A percentile compares a stretch with the other conserved stretches of the same genome.
Conservation (phyloP, 2,888 invertebrate genomes). For the Sarcophaga subvicina region DNA sequence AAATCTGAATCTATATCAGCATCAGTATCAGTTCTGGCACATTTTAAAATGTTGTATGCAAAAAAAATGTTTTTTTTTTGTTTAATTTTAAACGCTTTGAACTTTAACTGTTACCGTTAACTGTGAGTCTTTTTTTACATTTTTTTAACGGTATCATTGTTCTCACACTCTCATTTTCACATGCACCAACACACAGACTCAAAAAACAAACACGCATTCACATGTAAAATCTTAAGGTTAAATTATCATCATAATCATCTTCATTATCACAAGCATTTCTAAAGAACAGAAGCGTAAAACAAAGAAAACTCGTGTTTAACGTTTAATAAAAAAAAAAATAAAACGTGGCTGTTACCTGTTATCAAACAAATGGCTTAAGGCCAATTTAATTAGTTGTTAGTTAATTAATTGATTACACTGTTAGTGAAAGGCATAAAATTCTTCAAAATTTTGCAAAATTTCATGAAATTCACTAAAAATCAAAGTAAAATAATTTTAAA, state of each 20-base stretch:
- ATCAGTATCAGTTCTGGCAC: background rate
- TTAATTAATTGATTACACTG: constrained; percentile 56
- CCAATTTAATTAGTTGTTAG: constrained; percentile 58
- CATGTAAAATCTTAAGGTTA: constrained; percentile 34
- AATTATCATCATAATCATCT: constrained; percentile 7
- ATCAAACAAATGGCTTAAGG: constrained; percentile 3
- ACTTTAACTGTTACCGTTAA: constrained; percentile 25
- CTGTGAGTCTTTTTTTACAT: background rate
- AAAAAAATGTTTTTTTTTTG: background rate
- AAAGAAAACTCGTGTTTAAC: constrained; percentile 25
- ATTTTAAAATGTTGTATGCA: constrained; percentile 14
- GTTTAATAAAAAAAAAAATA: constrained; percentile 14
- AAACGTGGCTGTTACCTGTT: constrained; percentile 22
- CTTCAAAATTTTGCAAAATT: background rate
- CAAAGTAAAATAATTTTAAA: constrained; percentile 6
- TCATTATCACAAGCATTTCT: too few relatives aligned
- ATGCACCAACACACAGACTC: background rate
- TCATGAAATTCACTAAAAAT: background rate
- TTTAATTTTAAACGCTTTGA: constrained; percentile 58
- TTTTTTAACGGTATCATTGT: background rate
- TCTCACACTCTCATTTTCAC: background rate
- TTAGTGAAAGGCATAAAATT: constrained; percentile 51
- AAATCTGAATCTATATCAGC: too few relatives aligned
- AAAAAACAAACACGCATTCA: too few relatives aligned
- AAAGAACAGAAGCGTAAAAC: background rate